phyloP scores from a whole-genome alignment of 1,140 invertebrate genomes.

The Bombus impatiens region DNA sequence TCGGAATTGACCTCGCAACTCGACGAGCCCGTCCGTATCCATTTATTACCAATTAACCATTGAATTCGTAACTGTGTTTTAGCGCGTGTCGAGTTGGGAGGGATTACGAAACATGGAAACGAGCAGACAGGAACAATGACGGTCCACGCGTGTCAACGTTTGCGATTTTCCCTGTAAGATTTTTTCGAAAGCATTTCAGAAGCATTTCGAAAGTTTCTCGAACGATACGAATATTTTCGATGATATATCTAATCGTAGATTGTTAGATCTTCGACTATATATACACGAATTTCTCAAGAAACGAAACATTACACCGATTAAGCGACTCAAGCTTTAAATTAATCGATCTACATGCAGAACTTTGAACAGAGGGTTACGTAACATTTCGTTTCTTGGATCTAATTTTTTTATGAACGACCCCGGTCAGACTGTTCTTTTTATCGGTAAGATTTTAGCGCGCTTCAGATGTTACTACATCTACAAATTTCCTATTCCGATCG shows the following conservation, averaged over 20 bases:
- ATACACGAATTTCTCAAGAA: neutral
- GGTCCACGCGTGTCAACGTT: constrained; percentile 49
- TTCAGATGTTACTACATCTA: neutral
- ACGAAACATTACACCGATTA: neutral
- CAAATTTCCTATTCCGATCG: neutral
- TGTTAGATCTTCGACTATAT: constrained; percentile 13
- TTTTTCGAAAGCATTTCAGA: neutral
- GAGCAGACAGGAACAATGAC: neutral
- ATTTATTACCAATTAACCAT: constrained; percentile 13
- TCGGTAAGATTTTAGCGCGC: neutral
- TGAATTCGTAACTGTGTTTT: constrained; percentile 11
- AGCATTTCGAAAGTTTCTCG: neutral
- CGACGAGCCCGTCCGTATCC: constrained; percentile 43
- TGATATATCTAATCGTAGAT: constrained; percentile 4
- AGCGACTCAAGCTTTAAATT: neutral
- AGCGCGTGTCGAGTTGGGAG: constrained; percentile 26
- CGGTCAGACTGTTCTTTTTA: neutral
- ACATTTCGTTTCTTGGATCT: neutral
- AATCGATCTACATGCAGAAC: neutral
- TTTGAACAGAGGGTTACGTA: neutral
- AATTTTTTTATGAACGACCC: neutral
- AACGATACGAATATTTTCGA: neutral
- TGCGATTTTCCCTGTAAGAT: neutral
- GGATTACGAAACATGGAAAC: neutral
- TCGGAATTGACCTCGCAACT: constrained; percentile 30